These are phyloP conservation scores for Malurus alboscapulatus DNA, from an alignment of 2,113 vertebrate genomes.

Conservation along the genomic window DNA sequence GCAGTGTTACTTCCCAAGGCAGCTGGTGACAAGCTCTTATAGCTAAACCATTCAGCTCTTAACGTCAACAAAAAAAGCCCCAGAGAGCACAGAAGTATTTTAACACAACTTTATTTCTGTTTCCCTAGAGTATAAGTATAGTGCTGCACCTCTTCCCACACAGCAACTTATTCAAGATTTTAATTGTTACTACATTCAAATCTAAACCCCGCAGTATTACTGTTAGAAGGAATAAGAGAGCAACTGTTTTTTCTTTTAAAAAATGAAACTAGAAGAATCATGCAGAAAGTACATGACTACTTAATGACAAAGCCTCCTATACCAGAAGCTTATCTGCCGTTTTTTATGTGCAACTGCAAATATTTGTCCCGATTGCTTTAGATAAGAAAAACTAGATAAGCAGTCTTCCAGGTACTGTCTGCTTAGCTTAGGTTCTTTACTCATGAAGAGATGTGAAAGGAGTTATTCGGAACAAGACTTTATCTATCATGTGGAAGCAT, in stretches of 20 bases:
- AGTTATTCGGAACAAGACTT: neutral
- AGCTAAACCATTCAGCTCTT: neutral
- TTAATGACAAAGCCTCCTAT: neutral
- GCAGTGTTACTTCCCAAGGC: neutral
- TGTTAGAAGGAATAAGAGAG: neutral
- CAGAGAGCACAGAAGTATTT: neutral
- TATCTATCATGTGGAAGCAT: neutral
- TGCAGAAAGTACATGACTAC: neutral
- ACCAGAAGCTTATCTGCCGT: neutral
- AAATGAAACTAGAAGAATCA: neutral
- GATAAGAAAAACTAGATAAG: neutral
- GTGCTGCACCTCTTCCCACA: neutral
- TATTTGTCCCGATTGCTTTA: neutral
- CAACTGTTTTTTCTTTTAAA: neutral
- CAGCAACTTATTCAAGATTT: neutral
- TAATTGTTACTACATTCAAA: neutral
- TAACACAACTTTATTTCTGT: neutral
- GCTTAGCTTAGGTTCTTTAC: neutral
- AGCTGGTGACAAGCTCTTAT: neutral
- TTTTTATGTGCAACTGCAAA: neutral
- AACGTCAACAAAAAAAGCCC: fast-evolving
- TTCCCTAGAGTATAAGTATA: neutral
- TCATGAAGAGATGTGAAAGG: neutral
- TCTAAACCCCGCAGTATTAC: neutral
- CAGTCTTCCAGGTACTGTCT: neutral